Conservation (phyloP, 2,797 vertebrate genomes). For the Bryconaethiops microstoma region DNA sequence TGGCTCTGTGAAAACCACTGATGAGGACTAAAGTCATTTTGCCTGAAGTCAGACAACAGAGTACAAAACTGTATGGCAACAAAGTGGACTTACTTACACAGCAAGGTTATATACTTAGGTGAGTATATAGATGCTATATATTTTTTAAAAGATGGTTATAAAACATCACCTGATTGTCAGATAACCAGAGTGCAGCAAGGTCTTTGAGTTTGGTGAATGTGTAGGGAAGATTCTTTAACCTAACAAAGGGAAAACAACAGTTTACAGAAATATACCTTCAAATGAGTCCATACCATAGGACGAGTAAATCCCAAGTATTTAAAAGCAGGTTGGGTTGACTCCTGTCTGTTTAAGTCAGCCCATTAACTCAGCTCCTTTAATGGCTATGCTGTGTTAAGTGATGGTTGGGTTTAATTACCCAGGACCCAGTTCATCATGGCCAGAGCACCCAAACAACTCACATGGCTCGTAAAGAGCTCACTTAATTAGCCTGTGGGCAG, state of each 20-base stretch:
- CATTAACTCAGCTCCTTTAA: constrained; percentile 43
- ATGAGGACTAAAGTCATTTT: no score
- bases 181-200: constrained; percentile 97
- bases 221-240: constrained; percentile 97
- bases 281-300: neutral
- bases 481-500: constrained; percentile 52
- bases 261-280: neutral
- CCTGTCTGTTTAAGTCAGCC: constrained; percentile 20
- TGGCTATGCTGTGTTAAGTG: constrained; percentile 43
- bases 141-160: neutral
- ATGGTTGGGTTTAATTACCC: constrained; percentile 54
- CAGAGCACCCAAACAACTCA: constrained; percentile 45
- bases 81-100: neutral
- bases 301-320: constrained; percentile 12
- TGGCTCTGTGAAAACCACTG: neutral
- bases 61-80: neutral
- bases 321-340: constrained; percentile 9
- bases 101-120: no score
- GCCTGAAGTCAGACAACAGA: neutral
- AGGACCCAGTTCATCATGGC: constrained; percentile 45
- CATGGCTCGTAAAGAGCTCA: constrained; percentile 51
- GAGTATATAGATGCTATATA: no score
- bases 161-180: constrained; percentile 95
- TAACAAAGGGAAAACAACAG: constrained; percentile 65
- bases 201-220: constrained; percentile 98